Percentiles rank a stretch among this genome's conserved stretches.
Conservation (phyloP, 2,113 vertebrate genomes). For the Equus przewalskii region DNA sequence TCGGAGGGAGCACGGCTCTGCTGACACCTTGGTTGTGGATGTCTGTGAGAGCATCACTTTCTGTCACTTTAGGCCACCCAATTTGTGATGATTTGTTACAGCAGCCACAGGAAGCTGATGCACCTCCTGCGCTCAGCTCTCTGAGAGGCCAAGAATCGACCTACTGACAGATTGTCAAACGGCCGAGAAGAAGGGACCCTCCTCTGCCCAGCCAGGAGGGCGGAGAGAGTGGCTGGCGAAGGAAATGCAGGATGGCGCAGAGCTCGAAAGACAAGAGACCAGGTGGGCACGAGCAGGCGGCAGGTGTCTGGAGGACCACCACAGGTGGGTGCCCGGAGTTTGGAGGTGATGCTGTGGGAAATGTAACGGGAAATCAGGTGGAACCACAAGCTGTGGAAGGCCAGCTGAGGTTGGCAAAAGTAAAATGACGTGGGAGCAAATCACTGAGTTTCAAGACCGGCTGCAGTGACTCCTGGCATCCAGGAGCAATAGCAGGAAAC, state of each 20-base stretch:
- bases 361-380: accelerated
- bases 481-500: accelerated
- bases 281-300: background rate
- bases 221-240: too few relatives aligned
- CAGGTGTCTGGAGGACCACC: too few relatives aligned
- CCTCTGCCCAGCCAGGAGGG: accelerated
- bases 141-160: background rate
- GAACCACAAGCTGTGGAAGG: background rate
- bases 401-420: accelerated
- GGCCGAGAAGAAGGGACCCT: too few relatives aligned
- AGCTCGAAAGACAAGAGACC: background rate
- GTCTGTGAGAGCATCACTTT: accelerated
- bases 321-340: background rate
- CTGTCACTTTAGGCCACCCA: background rate
- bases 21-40: too few relatives aligned
- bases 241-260: accelerated
- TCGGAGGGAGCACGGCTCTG: background rate
- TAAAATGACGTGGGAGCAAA: background rate
- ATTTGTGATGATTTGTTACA: too few relatives aligned
- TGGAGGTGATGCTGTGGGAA: background rate
- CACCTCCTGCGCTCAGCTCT: background rate
- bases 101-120: background rate
- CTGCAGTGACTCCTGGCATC: accelerated
- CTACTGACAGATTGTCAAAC: accelerated
- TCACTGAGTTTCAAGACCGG: accelerated